phyloP scores from a whole-genome alignment of 2,888 invertebrate genomes.

The Phaonia tiefii region DNA sequence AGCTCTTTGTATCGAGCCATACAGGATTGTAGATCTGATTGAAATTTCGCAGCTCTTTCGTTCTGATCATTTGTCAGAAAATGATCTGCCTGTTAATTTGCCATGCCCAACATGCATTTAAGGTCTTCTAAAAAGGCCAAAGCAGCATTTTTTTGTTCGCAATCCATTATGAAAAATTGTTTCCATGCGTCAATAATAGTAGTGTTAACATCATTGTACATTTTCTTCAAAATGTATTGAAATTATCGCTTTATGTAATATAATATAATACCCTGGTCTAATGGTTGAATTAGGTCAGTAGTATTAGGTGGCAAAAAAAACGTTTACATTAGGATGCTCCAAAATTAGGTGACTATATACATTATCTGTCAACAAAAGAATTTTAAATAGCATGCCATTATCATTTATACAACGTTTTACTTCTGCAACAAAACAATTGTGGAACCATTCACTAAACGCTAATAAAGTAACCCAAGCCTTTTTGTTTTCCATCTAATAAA shows the following conservation, averaged over 20 bases:
- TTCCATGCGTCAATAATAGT: constrained; percentile 21
- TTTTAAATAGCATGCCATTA: constrained; percentile 66
- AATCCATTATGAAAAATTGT: constrained; percentile 55
- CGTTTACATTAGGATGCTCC: constrained; percentile 62
- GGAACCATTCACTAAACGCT: too few relatives aligned
- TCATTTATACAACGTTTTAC: constrained; percentile 41
- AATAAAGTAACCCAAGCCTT: too few relatives aligned
- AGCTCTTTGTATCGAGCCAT: constrained; percentile 14
- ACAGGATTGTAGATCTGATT: constrained; percentile 60
- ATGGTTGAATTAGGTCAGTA: constrained; percentile 70
- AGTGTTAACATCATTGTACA: constrained; percentile 3
- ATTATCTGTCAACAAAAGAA: constrained; percentile 67
- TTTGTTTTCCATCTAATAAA: too few relatives aligned
- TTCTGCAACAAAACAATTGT: too few relatives aligned
- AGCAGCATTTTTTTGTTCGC: constrained; percentile 64
- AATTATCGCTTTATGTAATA: constrained; percentile 66
- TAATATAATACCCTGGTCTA: too few relatives aligned
- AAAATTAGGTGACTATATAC: too few relatives aligned
- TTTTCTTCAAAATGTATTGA: constrained; percentile 58
- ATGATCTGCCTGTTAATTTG: constrained; percentile 69
- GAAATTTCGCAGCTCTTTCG: constrained; percentile 69
- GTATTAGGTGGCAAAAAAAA: constrained; percentile 71
- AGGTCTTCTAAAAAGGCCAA: constrained; percentile 67
- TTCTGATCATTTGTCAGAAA: constrained; percentile 68
- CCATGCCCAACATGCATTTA: constrained; percentile 68